Base-by-base conservation (phyloP, 2,113 vertebrate species). In the Vulpes vulpes region DNA sequence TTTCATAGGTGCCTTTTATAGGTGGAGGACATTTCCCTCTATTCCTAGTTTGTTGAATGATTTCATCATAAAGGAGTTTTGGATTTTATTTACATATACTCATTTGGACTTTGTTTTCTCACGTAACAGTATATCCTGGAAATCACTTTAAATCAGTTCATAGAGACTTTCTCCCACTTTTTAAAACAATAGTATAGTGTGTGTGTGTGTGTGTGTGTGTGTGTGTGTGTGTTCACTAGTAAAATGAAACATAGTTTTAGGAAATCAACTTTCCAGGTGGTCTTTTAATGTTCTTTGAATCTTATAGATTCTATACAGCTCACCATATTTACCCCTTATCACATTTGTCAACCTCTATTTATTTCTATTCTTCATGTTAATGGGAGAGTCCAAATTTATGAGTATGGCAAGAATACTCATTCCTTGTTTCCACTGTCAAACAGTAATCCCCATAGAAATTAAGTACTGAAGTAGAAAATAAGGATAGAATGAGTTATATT, bases 191-290 rank as follows among this genome's bases (percentile, higher is more conserved):
- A 51, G 2, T 59, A 59, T 79, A 71, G 23, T 62, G 32, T 89
- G 67, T 67, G 6, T 43, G 32, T 89, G 67, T 67, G 6, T 89
- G 67, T 67, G 6, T 43, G 32, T 89, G 67, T 67, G 6, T 59
- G 30, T 76, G 38, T 57, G 30, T 76, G 14, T 38, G 84, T 32
- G 25, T 78, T 51, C 43, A 51, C 14, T 25, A 51, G 32, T 80
- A 65, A 74, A 96, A 91, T 73, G 64, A 94, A 81, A 51, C 71
- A 73, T 73, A 5, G 38, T 59, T 92, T 95, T 71, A 71, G 57
- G 55, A 95, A 81, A 7, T 32, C 38, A 62, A 43, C 64, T 62
- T 87, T 95, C 64, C 94, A 87, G 25, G 22, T 71, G 17, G 19
- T 14, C 27, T 91, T 73, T 73, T 78, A 89, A 60, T 9, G 57